A percentile compares a stretch with the other conserved stretches of the same genome.
phyloP scores from a whole-genome alignment of 2,113 vertebrate genomes.

The Zootoca vivipara region DNA sequence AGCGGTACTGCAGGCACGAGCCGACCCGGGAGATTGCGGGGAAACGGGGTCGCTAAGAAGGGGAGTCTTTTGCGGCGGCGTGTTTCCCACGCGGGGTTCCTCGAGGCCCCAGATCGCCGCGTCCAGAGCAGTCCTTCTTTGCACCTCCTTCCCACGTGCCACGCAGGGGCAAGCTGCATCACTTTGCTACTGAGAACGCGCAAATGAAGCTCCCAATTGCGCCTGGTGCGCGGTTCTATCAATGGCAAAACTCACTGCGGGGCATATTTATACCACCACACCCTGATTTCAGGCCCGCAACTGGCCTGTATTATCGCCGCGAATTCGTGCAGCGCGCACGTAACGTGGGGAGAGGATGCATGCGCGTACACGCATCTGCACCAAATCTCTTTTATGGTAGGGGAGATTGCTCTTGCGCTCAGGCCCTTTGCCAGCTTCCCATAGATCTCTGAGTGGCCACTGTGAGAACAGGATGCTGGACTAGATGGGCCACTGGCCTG shows the following conservation, averaged over 20 bases:
- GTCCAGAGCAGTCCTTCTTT: background rate
- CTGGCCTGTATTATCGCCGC: no score
- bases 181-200: background rate
- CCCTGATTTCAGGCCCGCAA: no score
- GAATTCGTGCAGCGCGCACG: background rate
- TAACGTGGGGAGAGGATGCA: background rate
- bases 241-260: no score
- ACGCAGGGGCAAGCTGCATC: no score
- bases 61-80: background rate
- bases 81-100: background rate
- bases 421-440: no score
- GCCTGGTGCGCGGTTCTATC: background rate
- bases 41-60: background rate
- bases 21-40: background rate
- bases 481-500: background rate
- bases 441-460: no score
- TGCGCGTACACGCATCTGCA: background rate
- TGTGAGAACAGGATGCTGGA: background rate
- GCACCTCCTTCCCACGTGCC: no score
- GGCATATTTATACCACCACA: no score
- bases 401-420: no score
- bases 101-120: background rate
- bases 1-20: background rate
- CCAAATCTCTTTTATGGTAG: no score
- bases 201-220: background rate